phyloP scores from a whole-genome alignment of 2,797 vertebrate genomes.

The Tangara arthus region DNA sequence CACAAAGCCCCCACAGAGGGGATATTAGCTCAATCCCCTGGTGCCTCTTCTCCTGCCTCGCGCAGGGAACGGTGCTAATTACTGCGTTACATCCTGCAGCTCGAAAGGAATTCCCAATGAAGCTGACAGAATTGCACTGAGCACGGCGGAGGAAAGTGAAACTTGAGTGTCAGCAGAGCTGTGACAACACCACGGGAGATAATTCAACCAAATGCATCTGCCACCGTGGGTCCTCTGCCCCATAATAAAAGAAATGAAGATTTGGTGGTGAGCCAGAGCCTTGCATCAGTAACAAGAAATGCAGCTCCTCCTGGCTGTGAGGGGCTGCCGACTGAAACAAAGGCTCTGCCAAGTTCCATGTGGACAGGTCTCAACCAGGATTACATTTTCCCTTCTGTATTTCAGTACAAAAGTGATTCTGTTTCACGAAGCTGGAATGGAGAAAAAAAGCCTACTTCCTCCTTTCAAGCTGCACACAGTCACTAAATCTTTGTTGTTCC shows the following conservation, averaged over 20 bases:
- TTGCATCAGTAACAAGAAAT: neutral
- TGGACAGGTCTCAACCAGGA: neutral
- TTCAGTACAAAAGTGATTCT: neutral
- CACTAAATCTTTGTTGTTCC: constrained; percentile 25
- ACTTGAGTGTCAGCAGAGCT: neutral
- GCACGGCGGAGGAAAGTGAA: neutral
- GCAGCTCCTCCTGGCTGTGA: constrained; percentile 21
- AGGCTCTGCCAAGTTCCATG: neutral
- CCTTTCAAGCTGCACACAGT: neutral
- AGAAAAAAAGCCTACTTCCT: neutral
- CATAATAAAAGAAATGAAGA: neutral
- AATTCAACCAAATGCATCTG: neutral
- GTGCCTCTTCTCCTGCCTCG: neutral
- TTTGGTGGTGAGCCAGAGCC: neutral
- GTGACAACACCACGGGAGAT: neutral
- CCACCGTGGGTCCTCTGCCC: neutral
- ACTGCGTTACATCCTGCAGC: constrained; percentile 4
- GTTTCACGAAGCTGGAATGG: neutral
- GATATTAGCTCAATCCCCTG: constrained; percentile 25
- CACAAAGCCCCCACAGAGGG: neutral
- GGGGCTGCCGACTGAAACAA: neutral
- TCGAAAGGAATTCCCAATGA: constrained; percentile 13
- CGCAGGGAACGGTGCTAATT: constrained; percentile 8
- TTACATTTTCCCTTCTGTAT: neutral
- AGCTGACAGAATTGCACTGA: neutral